Evolutionary conservation across 2,797 vertebrate species (phyloP).

Genomic region (Chelon auratus): DNA sequence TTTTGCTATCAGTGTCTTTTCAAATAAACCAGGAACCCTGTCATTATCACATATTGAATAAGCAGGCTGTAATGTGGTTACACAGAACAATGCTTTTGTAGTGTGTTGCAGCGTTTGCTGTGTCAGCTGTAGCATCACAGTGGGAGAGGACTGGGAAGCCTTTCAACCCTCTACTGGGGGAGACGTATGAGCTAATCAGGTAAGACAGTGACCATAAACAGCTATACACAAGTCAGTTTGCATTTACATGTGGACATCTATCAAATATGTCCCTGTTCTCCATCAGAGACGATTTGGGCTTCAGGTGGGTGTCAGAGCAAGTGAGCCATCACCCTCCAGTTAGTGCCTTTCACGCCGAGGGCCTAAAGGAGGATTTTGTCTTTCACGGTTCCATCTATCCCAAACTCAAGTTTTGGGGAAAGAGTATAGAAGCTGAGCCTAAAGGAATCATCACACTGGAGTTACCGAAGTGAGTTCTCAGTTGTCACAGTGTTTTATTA

Average conservation of each 20-base stretch:
- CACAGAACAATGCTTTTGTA: conserved; percentile 60
- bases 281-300: conserved; percentile 95
- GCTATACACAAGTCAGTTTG: background rate
- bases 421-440: conserved; percentile 98
- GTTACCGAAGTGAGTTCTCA: conserved; percentile 91
- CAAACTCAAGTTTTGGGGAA: conserved; percentile 99
- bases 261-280: conserved; percentile 22
- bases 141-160: conserved; percentile 99
- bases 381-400: conserved; percentile 99
- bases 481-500: background rate
- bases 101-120: conserved; percentile 97
- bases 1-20: background rate
- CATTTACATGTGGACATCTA: background rate
- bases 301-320: conserved; percentile 96
- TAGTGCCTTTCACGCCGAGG: conserved; percentile 97
- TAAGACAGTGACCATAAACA: conserved; percentile 59
- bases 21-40: background rate
- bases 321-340: conserved; percentile 98
- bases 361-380: conserved; percentile 92
- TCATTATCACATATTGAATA: background rate
- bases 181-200: conserved; percentile 97
- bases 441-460: conserved; percentile 96
- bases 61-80: conserved; percentile 10
- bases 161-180: conserved; percentile 96
- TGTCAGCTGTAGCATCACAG: conserved; percentile 97